These are phyloP conservation scores for Leguminivora glycinivorella DNA, from an alignment of 1,140 invertebrate species.

Conservation along the genomic window DNA sequence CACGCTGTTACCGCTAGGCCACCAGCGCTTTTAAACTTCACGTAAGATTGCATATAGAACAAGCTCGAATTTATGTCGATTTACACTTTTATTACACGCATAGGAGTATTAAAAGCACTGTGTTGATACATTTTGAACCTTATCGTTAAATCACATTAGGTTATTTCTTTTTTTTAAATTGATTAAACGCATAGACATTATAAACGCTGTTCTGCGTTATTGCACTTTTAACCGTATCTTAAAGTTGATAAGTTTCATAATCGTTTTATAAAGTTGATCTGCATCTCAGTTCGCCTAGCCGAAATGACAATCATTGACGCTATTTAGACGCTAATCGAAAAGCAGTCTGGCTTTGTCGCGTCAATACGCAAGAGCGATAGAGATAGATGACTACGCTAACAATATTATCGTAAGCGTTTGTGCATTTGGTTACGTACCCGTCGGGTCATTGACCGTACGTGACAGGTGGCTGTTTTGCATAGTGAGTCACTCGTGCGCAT, in stretches of 20 bases:
- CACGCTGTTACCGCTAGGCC: no score
- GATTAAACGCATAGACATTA: not conserved
- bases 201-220: not conserved
- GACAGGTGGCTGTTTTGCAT: constrained; percentile 24
- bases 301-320: no score
- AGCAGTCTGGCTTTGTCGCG: no score
- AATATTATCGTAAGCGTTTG: no score
- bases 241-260: not conserved
- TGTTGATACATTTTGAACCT: not conserved
- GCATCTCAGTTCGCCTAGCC: not conserved
- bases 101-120: not conserved
- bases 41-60: not conserved
- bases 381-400: no score
- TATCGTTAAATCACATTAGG: no score
- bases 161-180: no score
- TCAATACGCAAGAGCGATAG: no score
- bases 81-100: not conserved
- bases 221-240: not conserved
- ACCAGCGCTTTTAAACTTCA: no score
- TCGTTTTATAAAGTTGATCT: not conserved
- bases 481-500: not conserved
- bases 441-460: constrained; percentile 11
- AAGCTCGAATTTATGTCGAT: not conserved
- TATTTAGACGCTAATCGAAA: no score
- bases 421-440: no score